Conservation (phyloP, 2,113 vertebrate genomes). For the Myotis lucifugus region DNA sequence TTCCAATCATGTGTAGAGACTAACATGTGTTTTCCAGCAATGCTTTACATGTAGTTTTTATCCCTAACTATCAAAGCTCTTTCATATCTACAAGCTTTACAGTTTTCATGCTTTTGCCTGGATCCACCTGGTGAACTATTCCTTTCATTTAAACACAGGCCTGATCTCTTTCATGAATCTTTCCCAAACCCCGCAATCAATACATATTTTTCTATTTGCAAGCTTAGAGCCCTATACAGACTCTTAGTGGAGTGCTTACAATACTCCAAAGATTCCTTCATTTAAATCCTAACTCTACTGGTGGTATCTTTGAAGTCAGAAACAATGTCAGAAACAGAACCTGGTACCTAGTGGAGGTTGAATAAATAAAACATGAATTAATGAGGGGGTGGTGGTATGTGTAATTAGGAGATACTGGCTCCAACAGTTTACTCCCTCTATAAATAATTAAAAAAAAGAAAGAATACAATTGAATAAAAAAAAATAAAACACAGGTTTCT, state of each 20-base stretch:
- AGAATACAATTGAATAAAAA: neutral
- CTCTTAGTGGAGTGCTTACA: neutral
- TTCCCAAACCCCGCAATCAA: neutral
- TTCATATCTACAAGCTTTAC: neutral
- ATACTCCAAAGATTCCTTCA: neutral
- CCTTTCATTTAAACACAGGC: neutral
- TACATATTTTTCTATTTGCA: neutral
- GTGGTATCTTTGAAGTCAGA: neutral
- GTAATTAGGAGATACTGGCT: neutral
- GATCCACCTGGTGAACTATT: neutral
- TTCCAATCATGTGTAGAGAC: neutral
- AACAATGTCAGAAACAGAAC: neutral
- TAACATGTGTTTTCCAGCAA: neutral
- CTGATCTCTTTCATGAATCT: neutral
- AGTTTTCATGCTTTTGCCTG: neutral
- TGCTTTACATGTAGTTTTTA: neutral
- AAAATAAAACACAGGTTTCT: neutral
- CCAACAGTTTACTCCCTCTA: neutral
- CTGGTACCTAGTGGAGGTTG: fast-evolving
- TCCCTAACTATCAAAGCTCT: neutral
- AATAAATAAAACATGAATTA: neutral
- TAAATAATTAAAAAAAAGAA: neutral
- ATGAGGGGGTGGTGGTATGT: neutral
- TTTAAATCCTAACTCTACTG: neutral
- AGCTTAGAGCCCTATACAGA: neutral